Conservation (phyloP, 2,888 invertebrate species). For the Tipula lateralis region DNA sequence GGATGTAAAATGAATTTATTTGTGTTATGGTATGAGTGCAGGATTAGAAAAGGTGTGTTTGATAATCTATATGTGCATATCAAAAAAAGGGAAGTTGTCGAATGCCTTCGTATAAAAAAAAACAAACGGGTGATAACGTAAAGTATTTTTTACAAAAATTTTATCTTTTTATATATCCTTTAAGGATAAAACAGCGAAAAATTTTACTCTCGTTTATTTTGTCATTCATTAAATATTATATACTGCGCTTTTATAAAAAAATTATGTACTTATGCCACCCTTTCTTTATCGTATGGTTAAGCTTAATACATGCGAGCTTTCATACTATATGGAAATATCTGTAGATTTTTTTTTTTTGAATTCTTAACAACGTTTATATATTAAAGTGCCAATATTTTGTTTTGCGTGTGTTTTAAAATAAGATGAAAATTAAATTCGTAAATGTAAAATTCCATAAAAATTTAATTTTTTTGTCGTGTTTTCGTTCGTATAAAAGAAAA, state of each 20-base stretch:
- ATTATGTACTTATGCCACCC: neutral
- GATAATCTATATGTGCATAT: neutral
- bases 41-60: neutral
- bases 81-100: neutral
- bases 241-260: neutral
- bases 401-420: neutral
- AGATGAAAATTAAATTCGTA: neutral
- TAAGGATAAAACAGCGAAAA: neutral
- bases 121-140: neutral
- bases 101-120: neutral
- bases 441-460: neutral
- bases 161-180: neutral
- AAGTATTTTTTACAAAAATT: neutral
- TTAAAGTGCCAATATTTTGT: neutral
- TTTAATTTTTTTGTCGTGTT: conserved; percentile 12
- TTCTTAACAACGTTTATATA: neutral
- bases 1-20: neutral
- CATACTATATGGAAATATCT: neutral
- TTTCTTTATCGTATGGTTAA: neutral
- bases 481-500: neutral
- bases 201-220: neutral
- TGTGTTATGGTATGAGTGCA: neutral
- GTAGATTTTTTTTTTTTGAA: neutral
- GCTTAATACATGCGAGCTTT: neutral
- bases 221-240: neutral